Evolutionary conservation across 1,140 invertebrate genomes (phyloP).

Genomic region (Musca domestica): DNA sequence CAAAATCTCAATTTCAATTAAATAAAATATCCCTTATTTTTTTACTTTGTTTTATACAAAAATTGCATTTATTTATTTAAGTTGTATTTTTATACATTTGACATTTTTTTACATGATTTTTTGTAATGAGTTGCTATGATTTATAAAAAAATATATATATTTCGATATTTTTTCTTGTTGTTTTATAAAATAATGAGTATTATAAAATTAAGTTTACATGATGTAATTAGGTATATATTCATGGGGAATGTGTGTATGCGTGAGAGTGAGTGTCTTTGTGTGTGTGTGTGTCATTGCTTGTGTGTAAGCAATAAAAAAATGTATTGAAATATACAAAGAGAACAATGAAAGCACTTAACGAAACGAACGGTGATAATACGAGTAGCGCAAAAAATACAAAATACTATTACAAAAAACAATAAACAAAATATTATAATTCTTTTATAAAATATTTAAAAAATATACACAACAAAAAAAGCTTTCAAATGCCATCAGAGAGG

Average conservation of each 20-base stretch:
- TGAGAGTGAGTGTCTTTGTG: conserved; percentile 14
- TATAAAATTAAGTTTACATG: conserved; percentile 30
- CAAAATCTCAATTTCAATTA: too few species aligned
- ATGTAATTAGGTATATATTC: conserved; percentile 35
- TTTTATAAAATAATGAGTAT: conserved; percentile 24
- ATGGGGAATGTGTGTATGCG: conserved; percentile 16
- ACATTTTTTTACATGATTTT: conserved; percentile 12
- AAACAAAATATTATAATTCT: background rate
- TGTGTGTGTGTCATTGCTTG: conserved; percentile 26
- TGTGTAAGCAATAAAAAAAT: conserved; percentile 37
- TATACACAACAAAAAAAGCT: conserved; percentile 20
- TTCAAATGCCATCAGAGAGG: background rate
- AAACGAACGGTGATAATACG: conserved; percentile 38
- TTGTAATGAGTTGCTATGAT: conserved; percentile 21
- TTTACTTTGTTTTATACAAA: conserved; percentile 54
- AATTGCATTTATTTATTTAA: conserved; percentile 43
- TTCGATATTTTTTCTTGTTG: background rate
- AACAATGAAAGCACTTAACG: conserved; percentile 50
- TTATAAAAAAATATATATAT: conserved; percentile 19
- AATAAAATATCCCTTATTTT: conserved; percentile 28
- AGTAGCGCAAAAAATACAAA: background rate
- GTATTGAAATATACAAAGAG: conserved; percentile 30
- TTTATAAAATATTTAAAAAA: too few species aligned
- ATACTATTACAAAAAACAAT: background rate
- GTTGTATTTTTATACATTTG: conserved; percentile 30